Base-by-base conservation (phyloP, 2,113 vertebrate species). In the Sinocyclocheilus rhinocerous region DNA sequence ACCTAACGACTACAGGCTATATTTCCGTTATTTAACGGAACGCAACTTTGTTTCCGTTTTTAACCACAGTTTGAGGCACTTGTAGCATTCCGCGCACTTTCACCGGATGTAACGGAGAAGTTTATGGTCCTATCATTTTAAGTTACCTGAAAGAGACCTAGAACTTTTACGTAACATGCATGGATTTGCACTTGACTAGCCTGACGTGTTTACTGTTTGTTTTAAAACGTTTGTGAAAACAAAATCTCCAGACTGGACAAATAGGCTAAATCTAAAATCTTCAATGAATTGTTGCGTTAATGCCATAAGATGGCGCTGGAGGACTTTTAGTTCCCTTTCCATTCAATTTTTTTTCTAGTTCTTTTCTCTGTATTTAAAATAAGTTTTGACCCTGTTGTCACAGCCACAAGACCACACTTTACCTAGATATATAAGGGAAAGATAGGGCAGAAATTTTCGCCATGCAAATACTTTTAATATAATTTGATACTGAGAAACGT, bases 231-330 rank as follows among this genome's bases (percentile, higher is more conserved):
- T 61, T 57, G 8, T 9, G 8, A n/a, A 61, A 61, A n/a, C 22
- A 10, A 61, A 10, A 61, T n/a, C 57, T 61, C 20, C 22, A 61
- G 57, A 61, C 8, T 61, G 22, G 22, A 61, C 57, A 20, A 59
- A 22, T 18, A 22, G 50, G 13, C 13, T 52, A 16, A 59, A 59
- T 59, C 55, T 59, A 22, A 11, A 11, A 6, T 42, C 1, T n/a
- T 22, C 36, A 59, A 36, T 4, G 52, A 20, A 59, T 22, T 78
- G 29, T n/a, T 78, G 29, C 15, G 13, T 55, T 50, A 59, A 24
- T 48, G 39, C 55, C 67, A 73, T 16, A 70, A 78, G 76, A 61
- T 57, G 79, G 70, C 52, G 36, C 70, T n/a, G 13, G 16, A 45
- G 36, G 61, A 24, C 50, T 81, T 59, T 69, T 24, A 6, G 33